phyloP scores from a whole-genome alignment of 2,888 invertebrate species.

The Fabriciana adippe region DNA sequence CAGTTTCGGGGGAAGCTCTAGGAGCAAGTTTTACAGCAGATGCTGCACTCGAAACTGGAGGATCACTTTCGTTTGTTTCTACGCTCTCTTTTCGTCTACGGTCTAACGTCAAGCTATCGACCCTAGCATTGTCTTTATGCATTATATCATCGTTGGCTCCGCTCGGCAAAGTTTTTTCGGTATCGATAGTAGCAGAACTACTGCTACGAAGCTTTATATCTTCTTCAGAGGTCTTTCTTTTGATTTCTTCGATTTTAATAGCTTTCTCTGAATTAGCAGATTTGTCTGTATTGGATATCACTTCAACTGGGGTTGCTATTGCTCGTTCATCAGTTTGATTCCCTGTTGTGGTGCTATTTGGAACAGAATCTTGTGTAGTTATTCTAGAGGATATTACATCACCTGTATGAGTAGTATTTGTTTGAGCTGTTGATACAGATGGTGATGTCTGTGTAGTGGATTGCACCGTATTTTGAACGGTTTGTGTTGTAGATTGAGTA shows the following conservation, averaged over 20 bases:
- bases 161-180: conserved; percentile 44
- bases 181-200: conserved; percentile 47
- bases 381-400: conserved; percentile 57
- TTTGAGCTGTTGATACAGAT: conserved; percentile 73
- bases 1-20: conserved; percentile 64
- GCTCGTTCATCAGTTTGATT: conserved; percentile 50
- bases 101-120: conserved; percentile 61
- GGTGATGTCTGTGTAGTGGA: conserved; percentile 77
- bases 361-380: conserved; percentile 52
- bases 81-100: conserved; percentile 62
- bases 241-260: conserved; percentile 69
- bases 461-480: conserved; percentile 73
- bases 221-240: conserved; percentile 54
- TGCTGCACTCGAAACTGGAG: conserved; percentile 41
- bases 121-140: conserved; percentile 45
- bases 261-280: conserved; percentile 46
- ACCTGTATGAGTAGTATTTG: conserved; percentile 72
- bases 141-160: conserved; percentile 45
- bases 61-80: conserved; percentile 48
- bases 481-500: conserved; percentile 75
- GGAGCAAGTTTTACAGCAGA: conserved; percentile 50
- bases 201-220: conserved; percentile 49
- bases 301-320: conserved; percentile 43
- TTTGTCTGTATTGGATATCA: conserved; percentile 49
- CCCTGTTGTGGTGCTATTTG: conserved; percentile 52